Base-by-base conservation (phyloP, 2,113 vertebrate species). In the Orthonyx spaldingii region DNA sequence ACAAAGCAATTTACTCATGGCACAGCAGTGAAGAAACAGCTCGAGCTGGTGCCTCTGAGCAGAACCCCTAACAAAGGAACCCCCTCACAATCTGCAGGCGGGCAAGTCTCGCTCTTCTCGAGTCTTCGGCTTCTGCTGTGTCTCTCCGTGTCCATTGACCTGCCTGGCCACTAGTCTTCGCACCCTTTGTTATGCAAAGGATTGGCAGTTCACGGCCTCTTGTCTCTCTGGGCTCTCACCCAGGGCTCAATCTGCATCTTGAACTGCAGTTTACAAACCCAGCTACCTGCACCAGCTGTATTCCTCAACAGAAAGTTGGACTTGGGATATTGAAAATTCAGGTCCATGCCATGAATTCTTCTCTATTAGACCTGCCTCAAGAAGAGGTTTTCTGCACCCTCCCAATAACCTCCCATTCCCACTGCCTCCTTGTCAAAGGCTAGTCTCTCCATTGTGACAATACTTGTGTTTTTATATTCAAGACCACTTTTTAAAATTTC, bases 41-140 rank as follows among this genome's bases (percentile, higher is more conserved):
- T 57, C 0, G 0, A 41, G 24, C 16, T 57, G 42, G 7, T 69
- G 30, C 24, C 23, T 69, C 13, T 0, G 0, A 30, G 10, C 23
- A 84, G 42, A 42, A 6, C 11, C 1, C 14, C 7, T 16, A 32
- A 35, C 9, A 42, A 22, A 50, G 44, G 32, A 66, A 32, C 16
- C 7, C 14, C 6, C 24, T 65, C 50, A 56, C 30, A 75, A 42
- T 49, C 10, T 65, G 16, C 20, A 16, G 16, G 3, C 11, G 18
- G 30, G 10, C 13, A 49, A 66, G 13, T 49, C 70, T 42, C 2
- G 4, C 20, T 41, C 52, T 65, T 65, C 44, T 76, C 2, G 1
- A 68, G 44, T 37, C 53, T 68, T 59, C 1, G 1, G 14, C 71
- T 68, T 21, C 21, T 44, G 9, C 53, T 52, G 6, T 21, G 16